Evolutionary conservation across 2,888 invertebrate genomes (phyloP), one percentile per base, ranked within the genome.

Genomic region (Temnothorax ravouxi): DNA sequence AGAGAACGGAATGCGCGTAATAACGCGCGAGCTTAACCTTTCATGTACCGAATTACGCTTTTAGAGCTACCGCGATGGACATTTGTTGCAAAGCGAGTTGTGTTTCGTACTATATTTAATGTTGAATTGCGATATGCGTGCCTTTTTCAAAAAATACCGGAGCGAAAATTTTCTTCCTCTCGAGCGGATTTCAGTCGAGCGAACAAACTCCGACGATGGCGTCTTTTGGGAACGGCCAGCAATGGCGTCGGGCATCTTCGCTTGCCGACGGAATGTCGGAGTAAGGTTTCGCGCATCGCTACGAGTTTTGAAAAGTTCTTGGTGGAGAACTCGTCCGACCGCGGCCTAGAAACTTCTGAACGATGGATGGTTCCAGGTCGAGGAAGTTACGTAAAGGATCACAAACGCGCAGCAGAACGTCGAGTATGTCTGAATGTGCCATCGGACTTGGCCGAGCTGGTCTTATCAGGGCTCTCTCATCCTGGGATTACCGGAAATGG

Each of bases 321-420:
- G 61, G 77, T 77, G 84, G 84, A 71, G 59, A 89, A 89, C 88
- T 91, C 86, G 84, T 80, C 86, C 82, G 86, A 86, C 85, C 86
- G 67, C 71, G 82, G 82, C 83, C 85, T 81, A 84, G 75, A 87
- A 91, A 91, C 88, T 91, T 91, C 86, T 86, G 86, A 89, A 88
- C 89, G 91, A 91, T 89, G 86, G 89, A 88, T 91, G 87, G 83
- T 86, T 87, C 80, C 84, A 62, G 86, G 86, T 87, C 85, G 84
- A 74, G 71, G 71, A 87, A 85, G 84, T 85, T 90, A 87, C 88
- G 85, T 88, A 85, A 88, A 87, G 88, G 88, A 88, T 90, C 91
- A 82, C 82, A 61, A 64, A 67, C 67, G 76, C 62, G 76, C 75
- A 56, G 77, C 80, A 54, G 64, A 25, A 50, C 81, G 50, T 83